phyloP scores from a whole-genome alignment of 1,140 invertebrate genomes.

The Papilio machaon region DNA sequence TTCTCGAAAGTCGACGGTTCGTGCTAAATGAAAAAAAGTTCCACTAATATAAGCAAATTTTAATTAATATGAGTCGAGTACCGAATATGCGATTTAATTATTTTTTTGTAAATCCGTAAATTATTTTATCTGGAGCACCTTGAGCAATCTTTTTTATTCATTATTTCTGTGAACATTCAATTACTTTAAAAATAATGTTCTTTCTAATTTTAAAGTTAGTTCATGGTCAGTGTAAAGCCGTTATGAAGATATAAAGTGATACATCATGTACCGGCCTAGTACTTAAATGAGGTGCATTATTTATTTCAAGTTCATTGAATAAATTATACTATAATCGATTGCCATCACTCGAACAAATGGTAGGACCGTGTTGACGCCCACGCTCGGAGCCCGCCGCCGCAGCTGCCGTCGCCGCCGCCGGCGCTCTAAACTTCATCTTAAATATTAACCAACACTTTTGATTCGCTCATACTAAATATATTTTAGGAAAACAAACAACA shows the following conservation, averaged over 20 bases:
- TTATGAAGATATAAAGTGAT: slow-evolving; percentile 37
- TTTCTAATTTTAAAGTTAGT: slow-evolving; percentile 1
- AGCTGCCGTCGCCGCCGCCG: slow-evolving; percentile 42
- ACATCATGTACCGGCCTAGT: slow-evolving; percentile 35
- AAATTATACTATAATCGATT: slow-evolving; percentile 77
- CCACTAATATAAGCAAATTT: neutral
- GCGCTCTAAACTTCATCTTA: slow-evolving; percentile 31
- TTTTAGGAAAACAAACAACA: neutral
- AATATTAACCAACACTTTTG: slow-evolving; percentile 17
- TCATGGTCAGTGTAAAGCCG: slow-evolving; percentile 12
- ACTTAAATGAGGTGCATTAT: slow-evolving; percentile 37
- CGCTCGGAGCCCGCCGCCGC: slow-evolving; percentile 51
- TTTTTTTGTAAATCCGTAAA: too few relatives aligned
- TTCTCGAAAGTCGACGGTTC: neutral
- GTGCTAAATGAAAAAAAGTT: neutral
- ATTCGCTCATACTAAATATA: neutral
- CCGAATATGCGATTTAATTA: too few relatives aligned
- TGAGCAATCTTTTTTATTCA: too few relatives aligned
- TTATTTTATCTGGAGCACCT: too few relatives aligned
- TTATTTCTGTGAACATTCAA: neutral
- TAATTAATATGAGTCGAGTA: neutral
- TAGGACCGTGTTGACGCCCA: slow-evolving; percentile 72
- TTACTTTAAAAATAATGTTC: neutral
- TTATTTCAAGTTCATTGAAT: slow-evolving; percentile 58
- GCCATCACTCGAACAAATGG: slow-evolving; percentile 75